These are phyloP conservation scores for Parauchenoglanis punctatus DNA, from an alignment of 2,797 vertebrate species.

Conservation along the genomic window DNA sequence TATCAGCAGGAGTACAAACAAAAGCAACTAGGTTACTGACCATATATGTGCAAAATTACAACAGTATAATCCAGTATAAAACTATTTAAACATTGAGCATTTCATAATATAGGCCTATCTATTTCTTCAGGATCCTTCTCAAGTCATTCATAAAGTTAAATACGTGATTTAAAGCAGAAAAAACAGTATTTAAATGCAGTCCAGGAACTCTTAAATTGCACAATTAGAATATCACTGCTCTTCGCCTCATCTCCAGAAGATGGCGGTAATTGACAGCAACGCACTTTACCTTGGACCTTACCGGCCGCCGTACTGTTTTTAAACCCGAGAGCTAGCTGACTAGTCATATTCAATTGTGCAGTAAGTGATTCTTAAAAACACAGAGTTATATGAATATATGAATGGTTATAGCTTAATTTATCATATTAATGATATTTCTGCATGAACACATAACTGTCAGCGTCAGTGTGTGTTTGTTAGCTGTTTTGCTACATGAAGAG, in stretches of 20 bases:
- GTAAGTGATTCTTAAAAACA: slow-evolving; percentile 8
- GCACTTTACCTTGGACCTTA: background rate
- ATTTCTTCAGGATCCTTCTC: background rate
- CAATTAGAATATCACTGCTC: background rate
- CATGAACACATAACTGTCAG: background rate
- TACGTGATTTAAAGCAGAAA: background rate
- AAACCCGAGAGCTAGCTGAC: background rate
- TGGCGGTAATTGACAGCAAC: background rate
- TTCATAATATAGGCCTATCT: background rate
- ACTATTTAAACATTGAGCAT: background rate
- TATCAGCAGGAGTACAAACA: background rate
- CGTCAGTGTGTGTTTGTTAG: background rate
- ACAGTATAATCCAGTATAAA: background rate
- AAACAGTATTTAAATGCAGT: background rate
- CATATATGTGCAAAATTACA: background rate
- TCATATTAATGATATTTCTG: background rate
- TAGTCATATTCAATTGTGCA: background rate
- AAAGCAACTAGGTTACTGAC: background rate
- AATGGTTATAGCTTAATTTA: background rate
- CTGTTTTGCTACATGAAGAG: background rate
- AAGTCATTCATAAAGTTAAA: background rate
- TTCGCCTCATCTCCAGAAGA: background rate
- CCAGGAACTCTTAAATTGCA: background rate
- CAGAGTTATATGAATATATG: background rate
- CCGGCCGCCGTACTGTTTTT: slow-evolving; percentile 18